Conservation (phyloP, 2,113 vertebrate species). For the Alces alces region DNA sequence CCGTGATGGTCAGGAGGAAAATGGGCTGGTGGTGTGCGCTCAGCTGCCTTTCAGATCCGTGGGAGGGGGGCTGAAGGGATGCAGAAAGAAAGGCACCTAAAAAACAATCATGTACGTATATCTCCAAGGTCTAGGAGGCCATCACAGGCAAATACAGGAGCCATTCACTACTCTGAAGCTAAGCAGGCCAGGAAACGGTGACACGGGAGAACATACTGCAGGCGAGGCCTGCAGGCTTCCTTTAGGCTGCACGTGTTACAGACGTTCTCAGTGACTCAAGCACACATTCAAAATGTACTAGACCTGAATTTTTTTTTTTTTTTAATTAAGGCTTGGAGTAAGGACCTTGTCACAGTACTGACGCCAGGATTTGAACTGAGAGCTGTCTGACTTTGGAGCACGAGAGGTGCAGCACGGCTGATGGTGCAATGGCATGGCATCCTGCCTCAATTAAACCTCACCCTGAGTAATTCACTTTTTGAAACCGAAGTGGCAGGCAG, state of each 20-base stretch:
- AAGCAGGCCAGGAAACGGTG: neutral
- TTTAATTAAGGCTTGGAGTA: neutral
- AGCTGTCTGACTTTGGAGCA: neutral
- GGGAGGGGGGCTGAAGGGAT: neutral
- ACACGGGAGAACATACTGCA: neutral
- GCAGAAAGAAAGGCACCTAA: neutral
- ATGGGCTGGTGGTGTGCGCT: neutral
- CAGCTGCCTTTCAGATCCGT: neutral
- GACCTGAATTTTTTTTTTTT: neutral
- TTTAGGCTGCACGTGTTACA: fast-evolving
- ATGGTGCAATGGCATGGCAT: fast-evolving
- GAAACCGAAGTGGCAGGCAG: neutral
- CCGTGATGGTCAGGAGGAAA: neutral
- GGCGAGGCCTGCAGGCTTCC: neutral
- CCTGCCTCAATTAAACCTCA: neutral
- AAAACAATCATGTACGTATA: neutral
- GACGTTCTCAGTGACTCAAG: neutral
- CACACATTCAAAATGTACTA: neutral
- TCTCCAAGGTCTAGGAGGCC: neutral
- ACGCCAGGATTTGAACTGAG: neutral
- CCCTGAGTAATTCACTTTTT: neutral
- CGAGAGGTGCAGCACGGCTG: too few species aligned
- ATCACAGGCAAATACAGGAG: neutral
- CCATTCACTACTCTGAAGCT: neutral
- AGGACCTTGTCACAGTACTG: neutral